Conservation (phyloP, 2,797 vertebrate species). For the Selene dorsalis region DNA sequence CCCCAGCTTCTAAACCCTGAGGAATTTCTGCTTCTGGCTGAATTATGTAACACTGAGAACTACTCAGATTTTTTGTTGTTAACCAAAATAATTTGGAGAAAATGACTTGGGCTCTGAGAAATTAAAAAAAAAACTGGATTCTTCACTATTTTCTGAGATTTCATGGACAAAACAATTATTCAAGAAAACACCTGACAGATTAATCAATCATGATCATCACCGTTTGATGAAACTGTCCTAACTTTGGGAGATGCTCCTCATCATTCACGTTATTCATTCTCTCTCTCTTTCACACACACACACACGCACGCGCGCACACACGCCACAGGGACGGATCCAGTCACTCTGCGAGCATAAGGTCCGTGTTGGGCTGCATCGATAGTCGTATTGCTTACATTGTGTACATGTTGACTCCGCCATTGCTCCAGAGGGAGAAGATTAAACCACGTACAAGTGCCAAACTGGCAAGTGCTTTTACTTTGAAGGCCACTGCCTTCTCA, state of each 20-base stretch:
- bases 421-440: slow-evolving; percentile 35
- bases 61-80: neutral
- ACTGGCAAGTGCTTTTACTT: slow-evolving; percentile 69
- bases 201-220: neutral
- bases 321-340: slow-evolving; percentile 19
- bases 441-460: slow-evolving; percentile 44
- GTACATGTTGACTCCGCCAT: slow-evolving; percentile 35
- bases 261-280: slow-evolving; percentile 23
- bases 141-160: neutral
- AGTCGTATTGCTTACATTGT: slow-evolving; percentile 43
- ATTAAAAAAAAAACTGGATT: neutral
- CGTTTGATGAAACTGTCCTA: neutral
- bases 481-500: slow-evolving; percentile 57
- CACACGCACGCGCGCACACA: neutral
- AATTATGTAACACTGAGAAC: neutral
- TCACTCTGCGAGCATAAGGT: slow-evolving; percentile 23
- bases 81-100: neutral
- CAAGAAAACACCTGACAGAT: neutral
- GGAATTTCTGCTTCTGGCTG: neutral
- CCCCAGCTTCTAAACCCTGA: neutral
- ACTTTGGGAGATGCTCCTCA: slow-evolving; percentile 15
- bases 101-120: neutral
- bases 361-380: slow-evolving; percentile 43
- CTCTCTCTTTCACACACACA: neutral
- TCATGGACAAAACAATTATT: neutral